A percentile compares a stretch with the other conserved stretches of the same genome.
Conservation (phyloP, 1,140 invertebrate genomes). For the Phenacoccus solenopsis region DNA sequence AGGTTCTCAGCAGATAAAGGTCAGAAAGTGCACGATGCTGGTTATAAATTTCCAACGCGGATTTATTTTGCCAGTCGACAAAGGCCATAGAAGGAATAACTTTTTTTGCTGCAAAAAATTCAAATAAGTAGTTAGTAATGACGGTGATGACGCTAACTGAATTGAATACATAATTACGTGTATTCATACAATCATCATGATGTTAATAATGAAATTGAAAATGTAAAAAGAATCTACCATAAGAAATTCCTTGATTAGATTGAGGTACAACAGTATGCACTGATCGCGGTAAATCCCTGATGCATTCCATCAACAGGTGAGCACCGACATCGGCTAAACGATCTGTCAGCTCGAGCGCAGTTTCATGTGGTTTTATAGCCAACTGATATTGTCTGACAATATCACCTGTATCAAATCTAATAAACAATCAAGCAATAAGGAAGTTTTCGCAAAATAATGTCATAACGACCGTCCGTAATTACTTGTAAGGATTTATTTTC, state of each 20-base stretch:
- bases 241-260: slow-evolving; percentile 44
- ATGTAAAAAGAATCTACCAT: slow-evolving; percentile 37
- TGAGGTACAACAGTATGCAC: slow-evolving; percentile 46
- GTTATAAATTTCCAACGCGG: slow-evolving; percentile 46
- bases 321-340: slow-evolving; percentile 55
- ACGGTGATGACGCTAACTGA: neutral
- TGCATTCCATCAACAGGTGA: slow-evolving; percentile 47
- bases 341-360: slow-evolving; percentile 49
- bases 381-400: slow-evolving; percentile 54
- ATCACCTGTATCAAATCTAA: slow-evolving; percentile 74
- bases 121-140: slow-evolving; percentile 18
- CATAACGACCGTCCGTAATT: slow-evolving; percentile 24
- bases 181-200: slow-evolving; percentile 15
- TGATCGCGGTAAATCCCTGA: slow-evolving; percentile 45
- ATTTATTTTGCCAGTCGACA: slow-evolving; percentile 49
- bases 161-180: neutral
- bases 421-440: neutral
- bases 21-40: slow-evolving; percentile 50
- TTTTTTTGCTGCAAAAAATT: slow-evolving; percentile 52
- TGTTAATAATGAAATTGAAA: slow-evolving; percentile 12
- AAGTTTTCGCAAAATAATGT: neutral
- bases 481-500: slow-evolving; percentile 69
- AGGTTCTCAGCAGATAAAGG: slow-evolving; percentile 46
- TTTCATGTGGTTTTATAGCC: slow-evolving; percentile 45
- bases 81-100: slow-evolving; percentile 42